A percentile compares a stretch with the other conserved stretches of the same genome.
Conservation (phyloP, 2,888 invertebrate species). For the Teleiodes luculella region DNA sequence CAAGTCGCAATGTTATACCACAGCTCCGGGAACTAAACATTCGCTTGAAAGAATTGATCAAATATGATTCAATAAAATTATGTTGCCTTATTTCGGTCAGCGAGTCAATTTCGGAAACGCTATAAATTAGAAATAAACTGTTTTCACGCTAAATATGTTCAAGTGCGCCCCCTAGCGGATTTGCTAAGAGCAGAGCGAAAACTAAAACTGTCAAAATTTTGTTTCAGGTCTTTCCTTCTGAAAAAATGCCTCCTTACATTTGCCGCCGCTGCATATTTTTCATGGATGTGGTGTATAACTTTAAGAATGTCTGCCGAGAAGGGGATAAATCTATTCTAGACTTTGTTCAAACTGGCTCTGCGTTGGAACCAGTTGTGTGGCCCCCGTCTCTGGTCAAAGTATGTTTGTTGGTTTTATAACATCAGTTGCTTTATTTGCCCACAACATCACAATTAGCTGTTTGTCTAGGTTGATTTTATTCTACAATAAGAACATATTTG, state of each 20-base stretch:
- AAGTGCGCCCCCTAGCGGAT: conserved; percentile 22
- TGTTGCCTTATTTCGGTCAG: neutral
- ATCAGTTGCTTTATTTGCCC: neutral
- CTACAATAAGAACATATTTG: no score
- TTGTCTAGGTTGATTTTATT: neutral
- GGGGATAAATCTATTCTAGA: conserved; percentile 85
- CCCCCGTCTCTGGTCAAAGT: conserved; percentile 61
- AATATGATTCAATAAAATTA: neutral
- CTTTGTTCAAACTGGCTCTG: conserved; percentile 81
- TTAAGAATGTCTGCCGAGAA: conserved; percentile 86
- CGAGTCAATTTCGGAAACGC: neutral
- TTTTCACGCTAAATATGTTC: neutral
- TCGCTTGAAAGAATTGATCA: neutral
- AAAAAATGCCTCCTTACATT: conserved; percentile 86
- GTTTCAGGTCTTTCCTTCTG: conserved; percentile 79
- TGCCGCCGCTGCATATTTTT: conserved; percentile 83
- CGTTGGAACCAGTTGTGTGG: conserved; percentile 75
- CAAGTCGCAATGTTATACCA: neutral
- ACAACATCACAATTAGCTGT: no score
- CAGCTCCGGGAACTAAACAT: no score
- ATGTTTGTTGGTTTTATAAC: conserved; percentile 19
- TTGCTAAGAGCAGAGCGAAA: no score
- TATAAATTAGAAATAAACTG: neutral
- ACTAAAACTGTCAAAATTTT: neutral
- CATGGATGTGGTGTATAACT: conserved; percentile 84